A percentile compares a stretch with the other conserved stretches of the same genome.
Evolutionary conservation across 2,113 vertebrate species (phyloP).

Genomic region (Lophura nycthemera): DNA sequence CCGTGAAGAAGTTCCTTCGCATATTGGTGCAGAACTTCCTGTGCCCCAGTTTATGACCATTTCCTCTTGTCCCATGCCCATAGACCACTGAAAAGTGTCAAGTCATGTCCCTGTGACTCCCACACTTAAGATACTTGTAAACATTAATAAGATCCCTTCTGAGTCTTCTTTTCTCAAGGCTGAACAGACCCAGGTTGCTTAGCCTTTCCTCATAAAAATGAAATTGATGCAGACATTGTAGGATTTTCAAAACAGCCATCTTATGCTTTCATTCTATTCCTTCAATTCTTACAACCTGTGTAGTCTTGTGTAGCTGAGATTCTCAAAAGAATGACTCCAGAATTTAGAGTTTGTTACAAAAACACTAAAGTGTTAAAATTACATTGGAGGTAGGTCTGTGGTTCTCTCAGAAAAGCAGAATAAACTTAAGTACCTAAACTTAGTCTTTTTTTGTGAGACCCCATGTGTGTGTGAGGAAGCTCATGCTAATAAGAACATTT

Average conservation of each 20-base stretch:
- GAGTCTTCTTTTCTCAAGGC: too few species aligned
- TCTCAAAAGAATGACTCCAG: background rate
- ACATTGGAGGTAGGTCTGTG: background rate
- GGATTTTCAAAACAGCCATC: background rate
- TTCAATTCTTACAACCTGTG: background rate
- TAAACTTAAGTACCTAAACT: background rate
- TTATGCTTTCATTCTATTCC: background rate
- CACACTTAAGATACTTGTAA: too few species aligned
- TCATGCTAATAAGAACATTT: fast-evolving
- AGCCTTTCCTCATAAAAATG: background rate
- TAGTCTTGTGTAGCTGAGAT: background rate
- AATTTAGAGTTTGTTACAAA: background rate
- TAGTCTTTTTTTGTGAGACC: background rate
- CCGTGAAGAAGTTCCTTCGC: too few species aligned
- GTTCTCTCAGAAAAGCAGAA: background rate
- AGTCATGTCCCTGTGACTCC: too few species aligned
- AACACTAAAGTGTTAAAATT: background rate
- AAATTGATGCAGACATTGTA: background rate
- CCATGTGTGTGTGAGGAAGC: fast-evolving
- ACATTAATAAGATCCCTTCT: too few species aligned
- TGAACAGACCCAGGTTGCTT: too few species aligned
- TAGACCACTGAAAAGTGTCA: too few species aligned
- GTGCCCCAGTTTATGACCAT: too few species aligned
- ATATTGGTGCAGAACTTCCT: too few species aligned
- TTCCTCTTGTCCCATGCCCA: too few species aligned